Conservation (phyloP, 2,797 vertebrate species). For the Pseudocheirus occidentalis region DNA sequence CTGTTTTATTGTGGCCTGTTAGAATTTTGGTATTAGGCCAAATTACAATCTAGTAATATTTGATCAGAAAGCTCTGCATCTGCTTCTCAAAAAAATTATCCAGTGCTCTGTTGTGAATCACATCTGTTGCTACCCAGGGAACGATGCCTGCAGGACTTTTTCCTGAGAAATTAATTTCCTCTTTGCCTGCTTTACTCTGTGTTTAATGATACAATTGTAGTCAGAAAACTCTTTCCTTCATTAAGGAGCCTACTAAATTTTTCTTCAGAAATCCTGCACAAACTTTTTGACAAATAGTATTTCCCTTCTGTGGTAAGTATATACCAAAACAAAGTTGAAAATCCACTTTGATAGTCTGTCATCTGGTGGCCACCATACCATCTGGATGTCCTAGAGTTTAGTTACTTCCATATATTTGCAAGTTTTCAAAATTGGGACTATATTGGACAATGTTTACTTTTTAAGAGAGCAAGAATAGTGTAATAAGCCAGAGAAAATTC, state of each 20-base stretch:
- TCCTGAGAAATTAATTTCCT: slow-evolving; percentile 76
- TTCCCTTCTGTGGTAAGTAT: slow-evolving; percentile 25
- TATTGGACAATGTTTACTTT: background rate
- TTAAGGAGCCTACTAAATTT: slow-evolving; percentile 61
- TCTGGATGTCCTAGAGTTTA: slow-evolving; percentile 17
- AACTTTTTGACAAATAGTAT: slow-evolving; percentile 56
- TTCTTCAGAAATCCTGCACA: slow-evolving; percentile 41
- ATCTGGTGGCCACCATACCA: background rate
- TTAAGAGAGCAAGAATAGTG: background rate
- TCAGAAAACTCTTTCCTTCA: slow-evolving; percentile 40
- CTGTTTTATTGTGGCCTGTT: slow-evolving; percentile 42
- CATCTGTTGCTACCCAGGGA: slow-evolving; percentile 77
- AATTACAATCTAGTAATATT: slow-evolving; percentile 45
- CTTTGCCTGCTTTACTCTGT: slow-evolving; percentile 79
- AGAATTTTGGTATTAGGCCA: slow-evolving; percentile 56
- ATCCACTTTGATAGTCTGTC: background rate
- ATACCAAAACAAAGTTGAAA: slow-evolving; percentile 17
- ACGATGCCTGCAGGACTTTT: slow-evolving; percentile 77
- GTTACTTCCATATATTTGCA: background rate
- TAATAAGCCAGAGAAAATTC: background rate
- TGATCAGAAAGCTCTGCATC: slow-evolving; percentile 67
- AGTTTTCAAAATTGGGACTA: background rate
- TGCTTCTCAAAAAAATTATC: slow-evolving; percentile 61
- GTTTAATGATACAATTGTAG: slow-evolving; percentile 76
- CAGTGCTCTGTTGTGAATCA: slow-evolving; percentile 62